Percentiles rank a stretch among this genome's conserved stretches.
phyloP scores from a whole-genome alignment of 2,113 vertebrate species.

The Suncus etruscus region DNA sequence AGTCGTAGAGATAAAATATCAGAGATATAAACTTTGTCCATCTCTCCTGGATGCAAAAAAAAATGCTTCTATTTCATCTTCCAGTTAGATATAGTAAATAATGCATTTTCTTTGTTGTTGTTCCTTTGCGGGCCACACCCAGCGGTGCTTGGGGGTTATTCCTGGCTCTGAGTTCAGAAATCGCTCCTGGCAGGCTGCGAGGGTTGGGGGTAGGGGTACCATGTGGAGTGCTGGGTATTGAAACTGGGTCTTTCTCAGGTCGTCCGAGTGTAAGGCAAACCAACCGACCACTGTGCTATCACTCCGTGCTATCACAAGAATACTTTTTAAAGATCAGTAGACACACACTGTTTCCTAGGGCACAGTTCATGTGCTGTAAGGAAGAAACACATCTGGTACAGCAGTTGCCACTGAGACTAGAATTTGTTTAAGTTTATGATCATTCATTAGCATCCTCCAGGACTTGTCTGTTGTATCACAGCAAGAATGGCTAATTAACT shows the following conservation, averaged over 20 bases:
- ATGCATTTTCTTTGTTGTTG: background rate
- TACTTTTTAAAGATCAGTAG: background rate
- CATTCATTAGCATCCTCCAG: background rate
- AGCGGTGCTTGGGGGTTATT: no score
- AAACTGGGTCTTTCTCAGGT: no score
- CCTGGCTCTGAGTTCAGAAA: no score
- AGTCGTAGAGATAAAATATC: background rate
- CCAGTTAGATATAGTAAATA: background rate
- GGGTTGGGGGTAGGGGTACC: no score
- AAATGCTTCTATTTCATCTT: background rate
- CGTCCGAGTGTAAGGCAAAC: no score
- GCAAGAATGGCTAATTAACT: background rate
- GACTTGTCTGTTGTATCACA: background rate
- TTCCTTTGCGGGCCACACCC: no score
- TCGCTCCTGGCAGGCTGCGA: no score
- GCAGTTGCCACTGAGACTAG: background rate
- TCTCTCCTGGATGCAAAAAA: background rate
- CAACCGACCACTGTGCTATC: no score
- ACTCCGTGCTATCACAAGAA: no score
- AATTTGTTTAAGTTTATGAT: slow-evolving; percentile 8
- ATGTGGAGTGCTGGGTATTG: no score
- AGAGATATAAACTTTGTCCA: background rate
- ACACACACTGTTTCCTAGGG: background rate
- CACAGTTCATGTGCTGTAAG: background rate
- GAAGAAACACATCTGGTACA: background rate